Conservation (phyloP, 2,888 invertebrate species). For the Frankliniella intonsa region DNA sequence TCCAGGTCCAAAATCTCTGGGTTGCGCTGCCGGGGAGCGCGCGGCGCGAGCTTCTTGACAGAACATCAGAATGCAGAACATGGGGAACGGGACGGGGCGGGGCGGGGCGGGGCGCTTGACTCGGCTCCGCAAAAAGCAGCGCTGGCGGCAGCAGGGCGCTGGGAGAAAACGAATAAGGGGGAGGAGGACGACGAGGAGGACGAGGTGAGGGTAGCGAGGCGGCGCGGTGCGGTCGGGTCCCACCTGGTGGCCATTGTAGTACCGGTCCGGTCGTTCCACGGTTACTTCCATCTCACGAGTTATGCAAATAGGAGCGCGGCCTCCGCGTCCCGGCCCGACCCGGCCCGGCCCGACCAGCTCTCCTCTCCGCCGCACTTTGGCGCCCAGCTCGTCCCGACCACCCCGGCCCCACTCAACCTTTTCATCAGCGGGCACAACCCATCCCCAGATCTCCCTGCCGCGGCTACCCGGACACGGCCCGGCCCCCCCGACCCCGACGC, state of each 20-base stretch:
- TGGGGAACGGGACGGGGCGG: background rate
- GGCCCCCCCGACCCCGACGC: background rate
- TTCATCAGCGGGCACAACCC: background rate
- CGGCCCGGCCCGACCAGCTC: background rate
- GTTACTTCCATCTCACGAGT: background rate
- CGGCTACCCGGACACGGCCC: background rate
- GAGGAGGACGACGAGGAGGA: too few species aligned
- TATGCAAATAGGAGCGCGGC: background rate
- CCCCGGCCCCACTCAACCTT: background rate
- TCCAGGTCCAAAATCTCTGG: too few species aligned
- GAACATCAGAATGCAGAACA: constrained; percentile 6
- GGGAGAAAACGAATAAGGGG: too few species aligned
- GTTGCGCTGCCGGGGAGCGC: background rate
- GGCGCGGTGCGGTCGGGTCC: background rate
- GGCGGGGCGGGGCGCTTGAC: background rate
- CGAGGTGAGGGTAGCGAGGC: too few species aligned
- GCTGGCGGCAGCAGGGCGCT: background rate
- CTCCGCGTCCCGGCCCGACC: background rate
- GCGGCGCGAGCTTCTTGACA: background rate
- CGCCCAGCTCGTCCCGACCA: background rate
- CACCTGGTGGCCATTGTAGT: background rate
- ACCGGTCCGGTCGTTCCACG: background rate
- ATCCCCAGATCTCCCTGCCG: background rate
- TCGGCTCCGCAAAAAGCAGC: background rate
- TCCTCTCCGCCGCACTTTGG: background rate